These are phyloP conservation scores for Piezodorus guildinii DNA, from an alignment of 1,140 invertebrate species.

Conservation along the genomic window DNA sequence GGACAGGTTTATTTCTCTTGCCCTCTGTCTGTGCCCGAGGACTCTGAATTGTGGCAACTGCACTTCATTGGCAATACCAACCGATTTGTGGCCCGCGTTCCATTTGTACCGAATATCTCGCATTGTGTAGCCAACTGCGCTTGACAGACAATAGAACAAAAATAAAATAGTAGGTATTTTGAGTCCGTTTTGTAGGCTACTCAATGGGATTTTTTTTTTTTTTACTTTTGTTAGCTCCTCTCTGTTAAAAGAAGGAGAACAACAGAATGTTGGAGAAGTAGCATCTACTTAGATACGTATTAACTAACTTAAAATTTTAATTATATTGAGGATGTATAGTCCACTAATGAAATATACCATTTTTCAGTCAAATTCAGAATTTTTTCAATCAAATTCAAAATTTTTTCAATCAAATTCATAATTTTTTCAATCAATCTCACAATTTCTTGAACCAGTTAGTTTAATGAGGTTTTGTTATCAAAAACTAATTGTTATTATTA, in stretches of 20 bases:
- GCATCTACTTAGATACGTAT: neutral
- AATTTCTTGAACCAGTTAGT: too few relatives aligned
- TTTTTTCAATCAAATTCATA: too few relatives aligned
- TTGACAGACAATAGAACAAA: conserved; percentile 37
- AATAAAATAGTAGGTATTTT: conserved; percentile 15
- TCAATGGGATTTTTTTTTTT: too few relatives aligned
- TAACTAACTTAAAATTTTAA: too few relatives aligned
- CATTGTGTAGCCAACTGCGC: conserved; percentile 91
- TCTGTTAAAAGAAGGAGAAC: neutral
- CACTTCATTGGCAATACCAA: conserved; percentile 82
- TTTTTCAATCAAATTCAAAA: too few relatives aligned
- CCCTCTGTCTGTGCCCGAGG: conserved; percentile 80
- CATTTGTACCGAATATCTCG: conserved; percentile 95
- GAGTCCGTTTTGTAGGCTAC: neutral
- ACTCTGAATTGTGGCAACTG: conserved; percentile 90
- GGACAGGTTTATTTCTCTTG: conserved; percentile 80
- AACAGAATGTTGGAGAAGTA: neutral
- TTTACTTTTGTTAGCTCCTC: neutral
- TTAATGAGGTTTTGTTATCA: too few relatives aligned
- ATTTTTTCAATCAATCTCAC: too few relatives aligned
- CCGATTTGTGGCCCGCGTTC: conserved; percentile 75
- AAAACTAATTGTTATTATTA: too few relatives aligned
- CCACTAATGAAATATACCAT: too few relatives aligned
- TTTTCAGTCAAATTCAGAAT: too few relatives aligned
- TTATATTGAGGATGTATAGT: too few relatives aligned